These are phyloP conservation scores for Meghimatium bilineatum DNA, from an alignment of 2,888 invertebrate species.

Conservation along the genomic window DNA sequence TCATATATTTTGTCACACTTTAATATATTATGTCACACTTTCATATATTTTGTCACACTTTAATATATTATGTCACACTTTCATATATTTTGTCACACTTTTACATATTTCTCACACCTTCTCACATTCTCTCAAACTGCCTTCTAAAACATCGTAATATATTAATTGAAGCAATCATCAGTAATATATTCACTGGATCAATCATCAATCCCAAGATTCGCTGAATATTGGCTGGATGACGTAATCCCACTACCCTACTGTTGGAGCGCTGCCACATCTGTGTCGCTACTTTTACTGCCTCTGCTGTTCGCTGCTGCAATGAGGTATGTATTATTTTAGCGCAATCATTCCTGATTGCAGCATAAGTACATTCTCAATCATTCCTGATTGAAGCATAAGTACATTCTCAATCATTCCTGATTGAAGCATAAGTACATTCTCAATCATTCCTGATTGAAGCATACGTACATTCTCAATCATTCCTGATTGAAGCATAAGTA, in stretches of 20 bases:
- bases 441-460: too few relatives aligned
- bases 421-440: too few relatives aligned
- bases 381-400: too few relatives aligned
- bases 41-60: not conserved
- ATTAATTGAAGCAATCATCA: too few relatives aligned
- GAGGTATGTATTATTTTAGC: conserved; percentile 57
- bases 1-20: not conserved
- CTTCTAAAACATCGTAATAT: too few relatives aligned
- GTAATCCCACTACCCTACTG: conserved; percentile 74
- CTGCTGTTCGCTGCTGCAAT: conserved; percentile 73
- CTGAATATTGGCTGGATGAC: conserved; percentile 75
- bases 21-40: not conserved
- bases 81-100: not conserved
- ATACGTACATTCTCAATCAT: too few relatives aligned
- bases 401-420: too few relatives aligned
- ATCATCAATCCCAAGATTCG: conserved; percentile 60
- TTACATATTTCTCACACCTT: not conserved
- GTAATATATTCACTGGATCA: too few relatives aligned
- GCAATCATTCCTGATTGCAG: not conserved
- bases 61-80: not conserved
- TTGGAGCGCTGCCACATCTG: conserved; percentile 73
- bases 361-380: too few relatives aligned
- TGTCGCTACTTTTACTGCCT: conserved; percentile 72
- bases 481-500: too few relatives aligned
- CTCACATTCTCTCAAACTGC: too few relatives aligned